Conservation (phyloP, 2,888 invertebrate genomes). For the Rhingia campestris region DNA sequence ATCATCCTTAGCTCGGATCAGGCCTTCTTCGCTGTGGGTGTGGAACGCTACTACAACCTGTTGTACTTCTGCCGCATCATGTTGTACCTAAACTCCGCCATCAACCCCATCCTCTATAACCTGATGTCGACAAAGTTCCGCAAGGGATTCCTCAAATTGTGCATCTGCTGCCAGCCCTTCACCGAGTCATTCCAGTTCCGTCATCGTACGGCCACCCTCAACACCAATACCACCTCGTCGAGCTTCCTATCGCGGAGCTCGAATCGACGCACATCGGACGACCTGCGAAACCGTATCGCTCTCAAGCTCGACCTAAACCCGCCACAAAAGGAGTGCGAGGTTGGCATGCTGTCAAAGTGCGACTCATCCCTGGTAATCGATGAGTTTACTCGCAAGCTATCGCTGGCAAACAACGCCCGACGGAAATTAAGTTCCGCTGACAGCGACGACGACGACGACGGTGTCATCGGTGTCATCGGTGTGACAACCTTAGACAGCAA, state of each 20-base stretch:
- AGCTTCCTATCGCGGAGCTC: constrained; percentile 86
- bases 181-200: constrained; percentile 71
- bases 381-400: constrained; percentile 60
- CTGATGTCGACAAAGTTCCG: constrained; percentile 96
- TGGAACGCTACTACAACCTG: constrained; percentile 91
- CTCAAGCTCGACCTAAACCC: constrained; percentile 57
- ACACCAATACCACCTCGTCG: constrained; percentile 84
- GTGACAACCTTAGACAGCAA: constrained; percentile 40
- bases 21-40: constrained; percentile 87
- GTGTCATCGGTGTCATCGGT: constrained; percentile 34
- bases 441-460: constrained; percentile 62
- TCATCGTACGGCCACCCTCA: constrained; percentile 84
- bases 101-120: constrained; percentile 96
- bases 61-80: constrained; percentile 93
- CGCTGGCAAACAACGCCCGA: constrained; percentile 56
- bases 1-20: constrained; percentile 90
- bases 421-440: constrained; percentile 63
- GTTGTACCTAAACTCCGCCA: constrained; percentile 94
- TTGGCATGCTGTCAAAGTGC: constrained; percentile 64
- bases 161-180: constrained; percentile 83
- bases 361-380: constrained; percentile 60
- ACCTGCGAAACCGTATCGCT: constrained; percentile 69
- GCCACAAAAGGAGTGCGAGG: constrained; percentile 53
- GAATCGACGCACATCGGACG: constrained; percentile 84
- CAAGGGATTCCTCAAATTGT: constrained; percentile 89